Evolutionary conservation across 2,888 invertebrate species (phyloP).

Genomic region (Drosophila koepferae): DNA sequence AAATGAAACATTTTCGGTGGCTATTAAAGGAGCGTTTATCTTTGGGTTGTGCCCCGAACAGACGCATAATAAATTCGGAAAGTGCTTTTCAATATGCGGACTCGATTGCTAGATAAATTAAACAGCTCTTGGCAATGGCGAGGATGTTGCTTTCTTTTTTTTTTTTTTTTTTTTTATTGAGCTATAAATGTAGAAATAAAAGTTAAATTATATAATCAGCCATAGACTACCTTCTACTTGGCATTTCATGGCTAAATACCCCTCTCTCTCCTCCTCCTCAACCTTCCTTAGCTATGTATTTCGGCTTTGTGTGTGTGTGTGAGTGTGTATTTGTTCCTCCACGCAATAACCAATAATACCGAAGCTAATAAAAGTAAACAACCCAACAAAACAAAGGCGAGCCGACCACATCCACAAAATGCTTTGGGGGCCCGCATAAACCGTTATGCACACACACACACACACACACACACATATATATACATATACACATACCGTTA

Average conservation of each 20-base stretch:
- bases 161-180: slow-evolving; percentile 66
- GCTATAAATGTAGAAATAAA: slow-evolving; percentile 76
- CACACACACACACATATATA: slow-evolving; percentile 13
- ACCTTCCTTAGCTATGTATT: neutral
- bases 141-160: slow-evolving; percentile 41
- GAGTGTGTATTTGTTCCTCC: slow-evolving; percentile 5
- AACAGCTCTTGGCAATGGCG: slow-evolving; percentile 26
- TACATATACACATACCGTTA: slow-evolving; percentile 18
- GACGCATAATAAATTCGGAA: slow-evolving; percentile 50
- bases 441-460: slow-evolving; percentile 38
- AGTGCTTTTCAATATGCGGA: slow-evolving; percentile 57
- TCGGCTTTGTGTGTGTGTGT: neutral
- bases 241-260: slow-evolving; percentile 43
- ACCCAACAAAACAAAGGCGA: slow-evolving; percentile 57
- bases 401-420: slow-evolving; percentile 55
- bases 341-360: slow-evolving; percentile 75
- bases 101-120: slow-evolving; percentile 59
- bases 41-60: slow-evolving; percentile 10
- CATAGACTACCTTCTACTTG: slow-evolving; percentile 38
- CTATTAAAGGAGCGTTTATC: slow-evolving; percentile 66
- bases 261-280: too few relatives aligned
- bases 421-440: slow-evolving; percentile 63
- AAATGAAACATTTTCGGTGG: slow-evolving; percentile 16
- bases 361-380: slow-evolving; percentile 78
- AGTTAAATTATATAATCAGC: slow-evolving; percentile 71